Evolutionary conservation across 2,113 vertebrate species (phyloP).

Genomic region (Petrocephalus microphthalmus): DNA sequence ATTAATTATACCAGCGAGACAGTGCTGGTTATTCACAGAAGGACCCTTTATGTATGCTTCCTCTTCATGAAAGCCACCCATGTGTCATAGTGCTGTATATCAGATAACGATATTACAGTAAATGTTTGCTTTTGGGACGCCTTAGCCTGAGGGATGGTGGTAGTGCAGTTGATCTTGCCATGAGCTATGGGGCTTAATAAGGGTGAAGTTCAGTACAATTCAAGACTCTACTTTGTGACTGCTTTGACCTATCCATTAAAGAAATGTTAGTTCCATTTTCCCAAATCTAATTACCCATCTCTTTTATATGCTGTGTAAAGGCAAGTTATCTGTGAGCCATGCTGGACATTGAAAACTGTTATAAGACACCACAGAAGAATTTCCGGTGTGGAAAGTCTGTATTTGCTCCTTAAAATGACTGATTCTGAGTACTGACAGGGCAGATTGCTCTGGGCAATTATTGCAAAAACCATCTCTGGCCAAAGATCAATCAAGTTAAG

Average conservation of each 20-base stretch:
- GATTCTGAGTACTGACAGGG: not conserved
- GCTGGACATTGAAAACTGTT: not conserved
- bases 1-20: not conserved
- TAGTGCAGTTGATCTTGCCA: not conserved
- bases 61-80: not conserved
- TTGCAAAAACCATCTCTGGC: not conserved
- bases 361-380: constrained; percentile 10
- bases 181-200: constrained; percentile 1
- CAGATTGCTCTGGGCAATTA: not conserved
- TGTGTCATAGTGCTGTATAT: not conserved
- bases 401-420: constrained; percentile 8
- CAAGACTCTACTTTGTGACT: not conserved
- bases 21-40: not conserved
- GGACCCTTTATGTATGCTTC: not conserved
- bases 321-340: not conserved
- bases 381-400: constrained; percentile 1
- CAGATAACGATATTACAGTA: not conserved
- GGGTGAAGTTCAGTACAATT: not conserved
- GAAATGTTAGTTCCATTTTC: not conserved
- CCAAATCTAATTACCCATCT: constrained; percentile 14
- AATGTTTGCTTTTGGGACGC: constrained; percentile 3
- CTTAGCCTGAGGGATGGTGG: not conserved
- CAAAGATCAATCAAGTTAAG: not conserved
- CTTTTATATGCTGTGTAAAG: too few species aligned
- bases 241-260: not conserved